Conservation (phyloP, 2,797 vertebrate genomes). For the Gallinago nigripennis region DNA sequence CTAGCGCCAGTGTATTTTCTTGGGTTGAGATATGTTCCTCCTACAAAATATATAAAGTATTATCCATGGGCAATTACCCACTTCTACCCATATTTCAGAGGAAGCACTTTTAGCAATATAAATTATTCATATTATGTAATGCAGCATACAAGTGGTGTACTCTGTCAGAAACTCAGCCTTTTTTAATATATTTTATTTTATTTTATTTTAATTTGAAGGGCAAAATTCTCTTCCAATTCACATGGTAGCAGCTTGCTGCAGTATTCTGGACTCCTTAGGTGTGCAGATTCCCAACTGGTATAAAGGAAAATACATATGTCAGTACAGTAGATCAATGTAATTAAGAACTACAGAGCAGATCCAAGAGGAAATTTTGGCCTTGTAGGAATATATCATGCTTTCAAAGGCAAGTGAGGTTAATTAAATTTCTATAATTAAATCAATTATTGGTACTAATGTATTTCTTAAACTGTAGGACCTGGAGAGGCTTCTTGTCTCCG, state of each 20-base stretch:
- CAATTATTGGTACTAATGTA: neutral
- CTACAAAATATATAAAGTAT: slow-evolving; percentile 75
- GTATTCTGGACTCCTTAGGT: neutral
- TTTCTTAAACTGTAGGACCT: neutral
- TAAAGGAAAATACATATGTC: neutral
- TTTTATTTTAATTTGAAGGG: neutral
- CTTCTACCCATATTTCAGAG: slow-evolving; percentile 68
- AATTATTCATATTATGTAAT: slow-evolving; percentile 75
- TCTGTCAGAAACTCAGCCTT: slow-evolving; percentile 49
- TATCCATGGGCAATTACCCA: slow-evolving; percentile 74
- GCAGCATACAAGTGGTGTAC: slow-evolving; percentile 44
- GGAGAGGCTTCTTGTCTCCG: neutral
- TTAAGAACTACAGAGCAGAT: slow-evolving; percentile 6
- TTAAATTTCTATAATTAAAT: slow-evolving; percentile 23
- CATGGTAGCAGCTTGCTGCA: neutral
- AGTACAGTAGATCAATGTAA: slow-evolving; percentile 2
- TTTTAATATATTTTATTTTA: neutral
- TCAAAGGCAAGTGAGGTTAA: neutral
- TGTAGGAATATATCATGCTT: neutral
- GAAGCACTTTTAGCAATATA: slow-evolving; percentile 70
- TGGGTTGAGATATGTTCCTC: slow-evolving; percentile 68
- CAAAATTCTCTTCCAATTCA: slow-evolving; percentile 23
- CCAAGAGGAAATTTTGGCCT: neutral
- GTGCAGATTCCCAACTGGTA: neutral
- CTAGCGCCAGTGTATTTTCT: slow-evolving; percentile 51